A percentile compares a stretch with the other conserved stretches of the same genome.
phyloP scores from a whole-genome alignment of 2,888 invertebrate genomes.

The Lagria hirta region DNA sequence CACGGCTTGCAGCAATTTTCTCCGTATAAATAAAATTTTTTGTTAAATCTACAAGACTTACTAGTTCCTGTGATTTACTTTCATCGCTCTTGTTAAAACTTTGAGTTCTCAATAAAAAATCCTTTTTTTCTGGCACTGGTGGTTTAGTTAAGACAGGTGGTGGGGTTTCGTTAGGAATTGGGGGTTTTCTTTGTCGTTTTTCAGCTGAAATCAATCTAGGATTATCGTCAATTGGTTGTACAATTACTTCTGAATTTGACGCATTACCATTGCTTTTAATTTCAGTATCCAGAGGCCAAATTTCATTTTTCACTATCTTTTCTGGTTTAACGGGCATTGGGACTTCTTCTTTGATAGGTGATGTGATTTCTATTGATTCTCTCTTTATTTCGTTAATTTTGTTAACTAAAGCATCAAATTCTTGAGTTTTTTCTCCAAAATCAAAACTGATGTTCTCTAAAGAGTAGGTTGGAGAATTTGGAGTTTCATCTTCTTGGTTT shows the following conservation, averaged over 20 bases:
- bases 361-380: slow-evolving; percentile 30
- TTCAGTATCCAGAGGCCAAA: slow-evolving; percentile 42
- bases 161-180: neutral
- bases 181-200: slow-evolving; percentile 22
- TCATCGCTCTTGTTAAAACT: slow-evolving; percentile 32
- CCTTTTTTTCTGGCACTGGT: slow-evolving; percentile 18
- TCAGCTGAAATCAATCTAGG: slow-evolving; percentile 14
- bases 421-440: slow-evolving; percentile 40
- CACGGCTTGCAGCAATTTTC: slow-evolving; percentile 35
- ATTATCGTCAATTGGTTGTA: slow-evolving; percentile 8
- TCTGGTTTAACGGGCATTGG: slow-evolving; percentile 26
- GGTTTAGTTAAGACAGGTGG: slow-evolving; percentile 12
- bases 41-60: slow-evolving; percentile 34
- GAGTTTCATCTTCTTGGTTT: slow-evolving; percentile 43
- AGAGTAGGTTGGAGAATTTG: slow-evolving; percentile 23
- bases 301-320: slow-evolving; percentile 41
- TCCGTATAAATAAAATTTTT: slow-evolving; percentile 47
- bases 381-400: slow-evolving; percentile 50
- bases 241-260: neutral
- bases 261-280: slow-evolving; percentile 21
- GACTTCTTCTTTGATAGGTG: slow-evolving; percentile 25
- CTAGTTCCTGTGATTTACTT: slow-evolving; percentile 34
- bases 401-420: slow-evolving; percentile 49
- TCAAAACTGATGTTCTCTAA: slow-evolving; percentile 32
- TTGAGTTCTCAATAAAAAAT: slow-evolving; percentile 13